Conservation (phyloP, 2,797 vertebrate species). For the Myoxocephalus aenaeus region DNA sequence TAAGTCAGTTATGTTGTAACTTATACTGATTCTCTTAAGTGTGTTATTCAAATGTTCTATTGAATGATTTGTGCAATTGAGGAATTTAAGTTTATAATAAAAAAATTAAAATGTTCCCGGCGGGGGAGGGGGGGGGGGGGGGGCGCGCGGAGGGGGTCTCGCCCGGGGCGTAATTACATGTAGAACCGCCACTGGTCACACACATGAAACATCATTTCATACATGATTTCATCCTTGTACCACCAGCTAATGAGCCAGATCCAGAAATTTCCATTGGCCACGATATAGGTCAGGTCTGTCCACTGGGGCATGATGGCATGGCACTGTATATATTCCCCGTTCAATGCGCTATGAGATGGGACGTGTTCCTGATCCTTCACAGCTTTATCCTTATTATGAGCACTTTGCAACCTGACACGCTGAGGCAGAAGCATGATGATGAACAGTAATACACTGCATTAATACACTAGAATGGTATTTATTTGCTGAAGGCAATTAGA, state of each 20-base stretch:
- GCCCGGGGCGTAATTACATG: no score
- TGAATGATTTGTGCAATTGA: no score
- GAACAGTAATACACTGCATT: background rate
- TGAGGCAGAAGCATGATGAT: background rate
- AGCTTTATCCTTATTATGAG: background rate
- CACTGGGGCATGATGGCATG: slow-evolving; percentile 54
- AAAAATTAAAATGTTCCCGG: no score
- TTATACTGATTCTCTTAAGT: no score
- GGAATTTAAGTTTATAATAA: no score
- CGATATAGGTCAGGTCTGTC: slow-evolving; percentile 69
- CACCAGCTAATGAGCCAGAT: slow-evolving; percentile 64
- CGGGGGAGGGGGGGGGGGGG: no score
- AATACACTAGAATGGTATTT: background rate
- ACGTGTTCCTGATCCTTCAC: slow-evolving; percentile 21
- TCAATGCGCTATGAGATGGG: slow-evolving; percentile 17
- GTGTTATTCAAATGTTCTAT: no score
- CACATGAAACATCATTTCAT: slow-evolving; percentile 57
- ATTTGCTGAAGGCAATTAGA: background rate
- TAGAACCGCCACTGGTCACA: no score
- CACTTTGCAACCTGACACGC: slow-evolving; percentile 21
- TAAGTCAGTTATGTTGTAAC: no score
- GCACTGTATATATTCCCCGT: slow-evolving; percentile 11
- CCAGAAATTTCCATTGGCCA: slow-evolving; percentile 53
- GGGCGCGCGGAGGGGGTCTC: no score
- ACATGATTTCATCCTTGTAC: slow-evolving; percentile 56